A percentile compares a stretch with the other conserved stretches of the same genome.
Conservation (phyloP, 2,888 invertebrate species). For the Pachliopta kotzebuea region DNA sequence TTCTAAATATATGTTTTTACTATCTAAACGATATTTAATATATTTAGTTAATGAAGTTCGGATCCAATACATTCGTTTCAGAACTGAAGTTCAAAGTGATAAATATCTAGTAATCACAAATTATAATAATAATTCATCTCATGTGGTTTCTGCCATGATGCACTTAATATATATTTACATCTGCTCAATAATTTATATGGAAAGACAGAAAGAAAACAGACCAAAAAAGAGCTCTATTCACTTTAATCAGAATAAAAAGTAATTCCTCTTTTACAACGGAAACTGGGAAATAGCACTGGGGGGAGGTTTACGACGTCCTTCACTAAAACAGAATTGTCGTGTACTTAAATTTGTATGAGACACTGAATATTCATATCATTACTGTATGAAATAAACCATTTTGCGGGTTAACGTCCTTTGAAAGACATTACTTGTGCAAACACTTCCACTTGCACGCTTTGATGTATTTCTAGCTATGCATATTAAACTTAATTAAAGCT, state of each 20-base stretch:
- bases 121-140: too few species aligned
- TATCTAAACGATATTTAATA: too few species aligned
- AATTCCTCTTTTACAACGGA: neutral
- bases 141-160: too few species aligned
- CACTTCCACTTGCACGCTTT: slow-evolving; percentile 22
- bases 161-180: too few species aligned
- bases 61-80: too few species aligned
- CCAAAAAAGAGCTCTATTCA: neutral
- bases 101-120: too few species aligned
- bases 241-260: neutral
- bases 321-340: slow-evolving; percentile 13
- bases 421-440: slow-evolving; percentile 25
- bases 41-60: too few species aligned
- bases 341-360: slow-evolving; percentile 25
- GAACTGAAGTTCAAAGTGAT: too few species aligned
- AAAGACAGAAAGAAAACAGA: neutral
- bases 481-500: slow-evolving; percentile 27
- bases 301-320: neutral
- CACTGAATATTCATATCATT: slow-evolving; percentile 28
- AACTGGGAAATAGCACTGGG: neutral
- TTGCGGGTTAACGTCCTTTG: slow-evolving; percentile 28
- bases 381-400: slow-evolving; percentile 27
- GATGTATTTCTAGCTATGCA: slow-evolving; percentile 25
- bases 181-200: neutral
- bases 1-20: too few species aligned